Conservation (phyloP, 2,113 vertebrate species). For the Seriola dumerili region DNA sequence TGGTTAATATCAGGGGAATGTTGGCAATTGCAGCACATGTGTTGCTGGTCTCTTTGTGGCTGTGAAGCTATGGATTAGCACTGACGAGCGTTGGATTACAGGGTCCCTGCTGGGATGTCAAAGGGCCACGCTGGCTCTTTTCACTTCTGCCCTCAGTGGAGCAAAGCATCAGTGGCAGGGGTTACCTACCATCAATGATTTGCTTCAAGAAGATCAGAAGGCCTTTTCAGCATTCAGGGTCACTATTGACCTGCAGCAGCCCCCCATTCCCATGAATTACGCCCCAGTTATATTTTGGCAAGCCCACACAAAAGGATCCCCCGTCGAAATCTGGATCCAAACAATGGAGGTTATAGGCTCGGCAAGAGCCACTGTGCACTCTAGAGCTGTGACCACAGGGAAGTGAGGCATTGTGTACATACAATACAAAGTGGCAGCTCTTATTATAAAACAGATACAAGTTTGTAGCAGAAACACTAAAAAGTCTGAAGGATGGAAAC, state of each 20-base stretch:
- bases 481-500: background rate
- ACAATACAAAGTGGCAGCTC: constrained; percentile 35
- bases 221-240: constrained; percentile 78
- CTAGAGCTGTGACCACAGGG: constrained; percentile 40
- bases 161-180: constrained; percentile 69
- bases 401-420: constrained; percentile 40
- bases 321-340: constrained; percentile 42
- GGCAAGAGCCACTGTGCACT: constrained; percentile 25
- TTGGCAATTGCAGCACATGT: constrained; percentile 27
- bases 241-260: constrained; percentile 80
- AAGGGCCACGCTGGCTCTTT: constrained; percentile 75
- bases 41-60: constrained; percentile 50
- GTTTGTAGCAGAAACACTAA: background rate
- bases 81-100: constrained; percentile 76
- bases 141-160: constrained; percentile 76
- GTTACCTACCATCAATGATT: constrained; percentile 80
- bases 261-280: constrained; percentile 82
- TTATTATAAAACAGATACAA: constrained; percentile 14
- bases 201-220: constrained; percentile 86
- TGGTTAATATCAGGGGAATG: constrained; percentile 19
- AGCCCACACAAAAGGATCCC: constrained; percentile 55
- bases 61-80: constrained; percentile 70
- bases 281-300: constrained; percentile 66
- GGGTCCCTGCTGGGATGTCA: constrained; percentile 73
- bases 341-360: constrained; percentile 62